phyloP scores from a whole-genome alignment of 2,113 vertebrate genomes.

The Heterocephalus glaber region DNA sequence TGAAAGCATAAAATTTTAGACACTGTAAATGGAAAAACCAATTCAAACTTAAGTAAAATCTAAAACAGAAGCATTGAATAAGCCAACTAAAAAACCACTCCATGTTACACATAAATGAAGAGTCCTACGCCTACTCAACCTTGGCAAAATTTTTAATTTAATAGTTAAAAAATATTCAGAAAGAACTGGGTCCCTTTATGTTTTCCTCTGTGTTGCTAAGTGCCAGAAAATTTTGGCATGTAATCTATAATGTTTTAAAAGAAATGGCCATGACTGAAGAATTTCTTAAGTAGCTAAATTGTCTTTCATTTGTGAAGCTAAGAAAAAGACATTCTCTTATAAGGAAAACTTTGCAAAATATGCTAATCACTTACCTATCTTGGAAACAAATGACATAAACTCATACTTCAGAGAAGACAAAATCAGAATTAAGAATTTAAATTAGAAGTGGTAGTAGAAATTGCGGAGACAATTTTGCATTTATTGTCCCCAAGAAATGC shows the following conservation, averaged over 20 bases:
- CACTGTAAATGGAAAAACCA: neutral
- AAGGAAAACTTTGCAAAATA: constrained; percentile 1
- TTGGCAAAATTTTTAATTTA: neutral
- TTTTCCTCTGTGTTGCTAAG: neutral
- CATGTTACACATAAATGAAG: neutral
- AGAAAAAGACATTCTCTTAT: neutral
- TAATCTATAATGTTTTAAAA: neutral
- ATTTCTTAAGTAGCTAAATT: constrained; percentile 41
- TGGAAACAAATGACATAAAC: constrained; percentile 29
- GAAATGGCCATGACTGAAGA: neutral
- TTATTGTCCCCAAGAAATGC: neutral
- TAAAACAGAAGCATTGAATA: constrained; percentile 11
- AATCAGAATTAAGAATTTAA: constrained; percentile 6
- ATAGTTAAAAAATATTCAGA: neutral
- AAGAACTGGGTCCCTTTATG: constrained; percentile 8
- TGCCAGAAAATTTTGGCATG: constrained; percentile 19
- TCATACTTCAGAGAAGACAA: neutral
- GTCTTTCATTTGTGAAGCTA: constrained; percentile 28
- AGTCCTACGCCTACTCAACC: neutral
- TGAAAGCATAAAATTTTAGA: neutral
- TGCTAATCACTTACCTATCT: neutral
- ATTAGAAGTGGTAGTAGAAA: neutral
- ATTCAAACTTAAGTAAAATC: neutral
- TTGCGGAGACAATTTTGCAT: neutral
- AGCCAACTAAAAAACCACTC: neutral